Base-by-base conservation (phyloP, 2,797 vertebrate genomes). In the Coluber constrictor region DNA sequence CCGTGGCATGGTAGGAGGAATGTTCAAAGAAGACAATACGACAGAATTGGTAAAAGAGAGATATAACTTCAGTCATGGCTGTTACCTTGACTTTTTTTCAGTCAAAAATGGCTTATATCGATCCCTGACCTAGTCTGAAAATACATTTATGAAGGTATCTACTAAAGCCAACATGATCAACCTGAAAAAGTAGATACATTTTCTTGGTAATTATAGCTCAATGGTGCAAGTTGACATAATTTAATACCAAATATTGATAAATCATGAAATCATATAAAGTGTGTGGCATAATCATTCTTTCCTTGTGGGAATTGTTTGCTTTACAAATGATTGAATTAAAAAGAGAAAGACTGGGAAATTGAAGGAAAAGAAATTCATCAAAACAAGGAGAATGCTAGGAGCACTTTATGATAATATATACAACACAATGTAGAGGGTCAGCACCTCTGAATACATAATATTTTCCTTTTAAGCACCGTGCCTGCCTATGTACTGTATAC, bases 401-500 rank as follows among this genome's bases (percentile, higher is more conserved):
- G 2, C 4, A 86, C 29, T 95, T 88, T 93, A 10, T 29, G 27
- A 60, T 20, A 59, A 15, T 92, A 43, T 13, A 86, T 95, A 37
- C 47, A 63, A 92, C 89, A 90, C 2, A 92, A 4, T 57, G 87
- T 91, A 88, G 60, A 93, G 16, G 12, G 27, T 87, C 92, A 93
- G 54, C 32, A 86, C 9, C 66, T 70, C n/a, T 70, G 54, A 88
- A 51, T 95, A 5, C 79, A 83, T 66, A 90, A 27, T 94, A 11
- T 79, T 89, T 89, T 87, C 55, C 55, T 92, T 61, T 83, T 94
- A 95, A 93, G 88, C 63, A 70, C 54, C 92, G 54, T 94, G 87
- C 92, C 93, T 86, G 83, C 25, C 3, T 70, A 51, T 0, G 51
- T 51, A 55, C n/a, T 37, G 27, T 95, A 79, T 90, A 2, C 74